These are phyloP conservation scores for Adineta ricciae DNA, from an alignment of 2,888 invertebrate genomes.

Conservation along the genomic window DNA sequence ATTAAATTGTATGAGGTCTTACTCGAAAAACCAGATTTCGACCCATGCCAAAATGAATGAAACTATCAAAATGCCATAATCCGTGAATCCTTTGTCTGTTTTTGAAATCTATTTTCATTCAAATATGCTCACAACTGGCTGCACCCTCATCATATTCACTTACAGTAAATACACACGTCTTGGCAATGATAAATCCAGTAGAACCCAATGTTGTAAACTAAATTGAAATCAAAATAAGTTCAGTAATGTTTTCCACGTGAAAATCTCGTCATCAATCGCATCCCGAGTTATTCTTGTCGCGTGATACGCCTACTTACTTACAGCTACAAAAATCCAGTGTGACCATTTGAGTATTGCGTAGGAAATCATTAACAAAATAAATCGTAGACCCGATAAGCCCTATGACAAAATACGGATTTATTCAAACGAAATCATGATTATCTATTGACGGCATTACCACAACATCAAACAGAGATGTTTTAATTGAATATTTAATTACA, in stretches of 20 bases:
- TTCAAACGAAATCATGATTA: background rate
- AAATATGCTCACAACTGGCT: background rate
- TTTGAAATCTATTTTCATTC: background rate
- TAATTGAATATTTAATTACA: background rate
- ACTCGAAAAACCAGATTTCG: constrained; percentile 21
- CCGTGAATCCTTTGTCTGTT: background rate
- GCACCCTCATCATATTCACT: background rate
- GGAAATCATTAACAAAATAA: background rate
- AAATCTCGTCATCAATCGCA: too few relatives aligned
- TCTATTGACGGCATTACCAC: background rate
- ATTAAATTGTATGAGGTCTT: background rate
- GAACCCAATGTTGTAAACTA: constrained; percentile 10
- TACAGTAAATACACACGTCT: constrained; percentile 4
- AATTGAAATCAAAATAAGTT: background rate
- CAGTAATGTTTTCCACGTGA: background rate
- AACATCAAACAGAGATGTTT: constrained; percentile 8
- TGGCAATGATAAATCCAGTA: constrained; percentile 16
- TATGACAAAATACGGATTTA: background rate
- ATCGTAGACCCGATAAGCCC: background rate
- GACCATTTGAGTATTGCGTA: constrained; percentile 7
- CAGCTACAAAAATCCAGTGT: constrained; percentile 21
- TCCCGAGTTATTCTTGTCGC: background rate
- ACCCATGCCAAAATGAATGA: background rate
- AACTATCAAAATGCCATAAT: background rate
- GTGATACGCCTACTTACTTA: background rate